Conservation (phyloP, 2,888 invertebrate genomes). For the Caenorhabditis sp. region DNA sequence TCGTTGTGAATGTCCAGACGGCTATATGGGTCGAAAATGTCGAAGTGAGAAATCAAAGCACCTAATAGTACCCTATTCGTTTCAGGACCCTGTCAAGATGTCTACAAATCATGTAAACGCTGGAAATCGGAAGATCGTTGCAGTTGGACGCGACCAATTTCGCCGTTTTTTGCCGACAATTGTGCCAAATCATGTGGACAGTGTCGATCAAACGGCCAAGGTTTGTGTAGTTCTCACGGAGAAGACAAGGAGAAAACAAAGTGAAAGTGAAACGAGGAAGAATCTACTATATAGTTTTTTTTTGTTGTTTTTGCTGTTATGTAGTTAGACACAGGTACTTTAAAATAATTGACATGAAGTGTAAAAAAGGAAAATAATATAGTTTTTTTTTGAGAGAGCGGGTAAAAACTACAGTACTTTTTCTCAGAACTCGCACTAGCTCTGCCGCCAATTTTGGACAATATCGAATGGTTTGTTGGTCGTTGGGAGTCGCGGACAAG, state of each 20-base stretch:
- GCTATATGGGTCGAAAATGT: slow-evolving; percentile 64
- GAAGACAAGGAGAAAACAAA: background rate
- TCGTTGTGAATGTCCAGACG: slow-evolving; percentile 59
- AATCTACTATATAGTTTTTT: background rate
- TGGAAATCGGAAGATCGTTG: slow-evolving; percentile 67
- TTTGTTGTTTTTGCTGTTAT: background rate
- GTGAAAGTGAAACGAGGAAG: background rate
- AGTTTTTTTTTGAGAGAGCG: background rate
- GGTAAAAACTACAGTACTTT: no score
- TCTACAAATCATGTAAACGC: slow-evolving; percentile 62
- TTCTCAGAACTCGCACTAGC: slow-evolving; percentile 56
- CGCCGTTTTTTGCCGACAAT: slow-evolving; percentile 67
- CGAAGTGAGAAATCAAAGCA: slow-evolving; percentile 36
- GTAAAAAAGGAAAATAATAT: background rate
- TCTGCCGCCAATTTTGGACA: slow-evolving; percentile 65
- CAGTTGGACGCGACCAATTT: slow-evolving; percentile 58
- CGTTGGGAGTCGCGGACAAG: slow-evolving; percentile 62
- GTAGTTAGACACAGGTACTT: slow-evolving; percentile 5
- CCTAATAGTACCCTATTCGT: background rate
- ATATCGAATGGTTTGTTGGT: slow-evolving; percentile 67
- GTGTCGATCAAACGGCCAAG: slow-evolving; percentile 53
- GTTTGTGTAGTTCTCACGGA: slow-evolving; percentile 22
- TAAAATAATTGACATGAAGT: no score
- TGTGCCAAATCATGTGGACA: slow-evolving; percentile 62
- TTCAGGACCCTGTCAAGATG: slow-evolving; percentile 68